Conservation (phyloP, 2,888 invertebrate genomes). For the Empis stercorea region DNA sequence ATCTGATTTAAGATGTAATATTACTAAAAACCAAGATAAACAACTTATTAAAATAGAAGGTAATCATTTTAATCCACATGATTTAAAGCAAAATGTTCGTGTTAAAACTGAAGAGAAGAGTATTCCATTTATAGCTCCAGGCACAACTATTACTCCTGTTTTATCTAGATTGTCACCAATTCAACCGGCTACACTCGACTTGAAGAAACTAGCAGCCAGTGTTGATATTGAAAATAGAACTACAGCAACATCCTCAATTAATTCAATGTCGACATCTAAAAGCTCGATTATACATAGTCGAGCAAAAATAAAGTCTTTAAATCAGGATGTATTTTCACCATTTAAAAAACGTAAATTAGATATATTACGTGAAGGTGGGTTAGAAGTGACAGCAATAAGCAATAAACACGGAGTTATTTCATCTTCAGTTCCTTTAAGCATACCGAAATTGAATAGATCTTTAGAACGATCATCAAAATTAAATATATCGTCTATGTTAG, state of each 20-base stretch:
- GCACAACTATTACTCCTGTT: conserved; percentile 15
- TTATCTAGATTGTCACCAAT: background rate
- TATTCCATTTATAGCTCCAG: conserved; percentile 15
- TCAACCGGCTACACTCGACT: background rate
- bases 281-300: background rate
- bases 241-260: background rate
- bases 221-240: conserved; percentile 8
- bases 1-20: conserved; percentile 10
- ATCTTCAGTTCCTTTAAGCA: conserved; percentile 2
- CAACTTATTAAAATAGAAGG: conserved; percentile 14
- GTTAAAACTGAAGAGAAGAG: conserved; percentile 3
- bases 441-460: conserved; percentile 2
- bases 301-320: background rate
- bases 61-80: background rate
- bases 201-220: background rate
- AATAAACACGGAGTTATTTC: conserved; percentile 11
- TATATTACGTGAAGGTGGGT: conserved; percentile 58
- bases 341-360: conserved; percentile 60
- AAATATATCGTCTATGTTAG: conserved; percentile 9
- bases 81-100: too few relatives aligned
- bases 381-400: conserved; percentile 57
- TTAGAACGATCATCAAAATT: conserved; percentile 3
- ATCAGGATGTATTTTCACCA: conserved; percentile 12
- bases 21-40: conserved; percentile 12
- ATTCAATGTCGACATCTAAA: too few relatives aligned